Base-by-base conservation (phyloP, 2,888 invertebrate species). In the Eucera pruinosa region DNA sequence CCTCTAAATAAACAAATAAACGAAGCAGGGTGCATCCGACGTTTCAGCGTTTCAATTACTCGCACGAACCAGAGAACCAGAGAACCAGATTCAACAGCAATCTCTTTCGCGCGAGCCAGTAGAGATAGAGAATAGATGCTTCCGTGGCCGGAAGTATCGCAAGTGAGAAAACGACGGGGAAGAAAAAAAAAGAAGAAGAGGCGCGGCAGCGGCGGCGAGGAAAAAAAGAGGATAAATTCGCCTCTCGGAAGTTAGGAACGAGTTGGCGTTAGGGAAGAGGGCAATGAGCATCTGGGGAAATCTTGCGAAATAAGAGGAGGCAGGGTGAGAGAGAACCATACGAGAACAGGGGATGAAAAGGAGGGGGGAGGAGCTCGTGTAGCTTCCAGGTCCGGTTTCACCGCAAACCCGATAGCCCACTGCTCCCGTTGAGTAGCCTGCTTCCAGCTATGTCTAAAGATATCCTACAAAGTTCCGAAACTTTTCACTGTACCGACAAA, bases 271-370 rank as follows among this genome's bases (percentile, higher is more conserved):
- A 70, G 73, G 82, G 83, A 83, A 84, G 79, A 85, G 82, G 83
- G 86, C 86, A 88, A 89, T 84, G 89, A 89, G 88, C 87, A 87
- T 88, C 90, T 78, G 83, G 89, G 90, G 89, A 89, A 89, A 89
- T 89, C 88, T 88, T 86, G 79, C 80, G 84, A 89, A 89, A 89
- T 87, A 89, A 88, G 87, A 86, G 84, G 72, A 84, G 77, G 82
- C 69, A 65, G 78, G 69, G 81, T 77, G 68, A 68, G 20, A 58
- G 74, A 54, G 67, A 66, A 65, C n/a, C 54, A 18, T 54, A 39
- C 15, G 2, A 18, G 25, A 27, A 36, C 11, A 7, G 13, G n/a
- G 1, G 62, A 52, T 20, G 36, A 39, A 18, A 55, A 7, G 48
- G 30, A 41, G 45, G 39, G 55, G 23, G 60, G 41, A 41, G 41